Evolutionary conservation across 2,797 vertebrate species (phyloP), one percentile per base, ranked within the genome.

Genomic region (Acridotheres tristis): DNA sequence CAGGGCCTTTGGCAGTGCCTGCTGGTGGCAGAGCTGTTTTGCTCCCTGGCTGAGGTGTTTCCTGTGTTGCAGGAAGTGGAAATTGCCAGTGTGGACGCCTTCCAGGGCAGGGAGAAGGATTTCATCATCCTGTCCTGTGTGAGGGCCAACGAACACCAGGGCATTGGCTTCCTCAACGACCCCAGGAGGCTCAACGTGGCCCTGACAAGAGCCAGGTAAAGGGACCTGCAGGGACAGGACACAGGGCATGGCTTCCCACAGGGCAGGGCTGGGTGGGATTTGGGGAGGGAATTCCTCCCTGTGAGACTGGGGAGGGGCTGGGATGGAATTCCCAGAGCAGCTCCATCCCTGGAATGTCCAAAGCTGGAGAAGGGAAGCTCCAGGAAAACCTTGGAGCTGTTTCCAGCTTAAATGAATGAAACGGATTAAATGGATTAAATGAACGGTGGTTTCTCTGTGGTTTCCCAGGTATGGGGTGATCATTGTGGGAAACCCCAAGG

Each of bases 61-160:
- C 36, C 36, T 88, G 36, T 14, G 14, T 62, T 84, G 9, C 72
- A 99, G 99, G 99, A 99, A 97, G 99, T 99, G 92, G 99, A 99
- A 97, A 99, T 99, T 9, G 99, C 99, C 61, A 99, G 99, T 1
- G 99, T 99, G 92, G 99, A 99, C 3, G 99, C 99, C 23, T 99
- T 99, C 97, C 99, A 99, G 98, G 99, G 99, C 20, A 97, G 99
- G 55, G 99, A 99, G 97, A 99, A 99, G 92, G 99, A 99, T 96
- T 99, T 99, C 89, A 99, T 99, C 96, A 99, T 99, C 93, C 98
- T 99, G 40, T 99, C 99, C 21, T 99, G 99, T 6, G 99, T 99
- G 67, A 98, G 99, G 69, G 99, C 99, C 93, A 99, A 99, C 0
- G 99, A 99, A 72, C 99, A 99, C 97, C 99, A 99, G 97, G 99